Evolutionary conservation across 2,113 vertebrate genomes (phyloP), one percentile per base, ranked within the genome.

Genomic region (Ictalurus furcatus): DNA sequence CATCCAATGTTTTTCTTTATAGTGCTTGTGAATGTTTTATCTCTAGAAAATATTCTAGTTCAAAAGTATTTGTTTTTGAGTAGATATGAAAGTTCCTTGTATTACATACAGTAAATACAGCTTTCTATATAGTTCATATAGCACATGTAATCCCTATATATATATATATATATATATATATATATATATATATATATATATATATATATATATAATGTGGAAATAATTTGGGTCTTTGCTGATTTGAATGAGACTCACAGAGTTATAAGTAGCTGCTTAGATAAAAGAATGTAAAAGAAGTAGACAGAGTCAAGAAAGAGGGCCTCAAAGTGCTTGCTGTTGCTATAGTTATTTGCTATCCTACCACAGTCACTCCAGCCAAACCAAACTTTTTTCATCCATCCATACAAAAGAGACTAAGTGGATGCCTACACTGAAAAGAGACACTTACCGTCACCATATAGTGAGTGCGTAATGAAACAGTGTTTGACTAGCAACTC

Each of bases 141-240:
- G 69, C 19, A 74, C 9, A 48, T 69, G 67, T 52, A 63, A 44
- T 19, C 23, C 85, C 28, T 28, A 48, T 58, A n/a, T 73, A 56
- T n/a, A 28, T 52, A 56, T 93, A 92, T 54, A 54, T 48, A 90
- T 90, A 48, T 69, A 79, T 74, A 85, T 69, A 79, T 74, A 85
- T 28, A 48, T 58, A n/a, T 73, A 56, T n/a, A 28, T 52, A 56
- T 93, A 92, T 54, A 54, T 48, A 90, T 90, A 48, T 69, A 79
- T 74, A 85, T 34, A 34, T 52, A 52, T 48, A 90, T 90, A 48
- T 69, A 79, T 74, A 86, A n/a, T n/a, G 85, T 56, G 89, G 89
- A 92, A 84, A 88, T 93, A 92, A 96, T 94, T 94, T 95, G 94
- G 94, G 94, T 94, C 94, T 95, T 93, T 93, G 93, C 94, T 95